Conservation (phyloP, 2,113 vertebrate genomes). For the Piaya cayana region DNA sequence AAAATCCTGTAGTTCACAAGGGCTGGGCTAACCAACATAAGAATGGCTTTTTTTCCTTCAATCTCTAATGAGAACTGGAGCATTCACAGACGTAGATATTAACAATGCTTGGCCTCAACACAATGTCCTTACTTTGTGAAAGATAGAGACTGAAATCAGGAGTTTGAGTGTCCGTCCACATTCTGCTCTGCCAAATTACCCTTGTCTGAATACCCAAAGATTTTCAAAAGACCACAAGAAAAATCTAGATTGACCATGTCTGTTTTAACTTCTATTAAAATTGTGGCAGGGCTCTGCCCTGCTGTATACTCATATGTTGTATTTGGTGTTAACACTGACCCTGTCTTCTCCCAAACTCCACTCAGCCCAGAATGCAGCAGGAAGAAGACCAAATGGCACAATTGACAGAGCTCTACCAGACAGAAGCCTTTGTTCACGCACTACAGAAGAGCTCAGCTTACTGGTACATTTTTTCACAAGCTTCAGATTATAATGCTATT, state of each 20-base stretch:
- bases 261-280: neutral
- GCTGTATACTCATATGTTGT: neutral
- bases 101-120: neutral
- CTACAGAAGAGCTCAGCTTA: neutral
- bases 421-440: neutral
- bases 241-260: neutral
- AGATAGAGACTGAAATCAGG: neutral
- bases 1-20: conserved; percentile 42
- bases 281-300: neutral
- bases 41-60: conserved; percentile 37
- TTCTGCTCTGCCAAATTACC: neutral
- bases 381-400: neutral
- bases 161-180: neutral
- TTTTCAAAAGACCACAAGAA: neutral
- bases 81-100: neutral
- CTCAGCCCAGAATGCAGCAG: neutral
- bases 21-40: neutral
- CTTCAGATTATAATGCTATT: neutral
- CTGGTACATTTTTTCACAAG: neutral
- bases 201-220: neutral
- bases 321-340: neutral
- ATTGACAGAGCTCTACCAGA: rapidly evolving
- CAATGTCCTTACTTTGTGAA: neutral
- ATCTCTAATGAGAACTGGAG: conserved; percentile 7
- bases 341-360: neutral